These are phyloP conservation scores for Rhinoraja longicauda DNA, from an alignment of 2,797 vertebrate species.

Conservation along the genomic window DNA sequence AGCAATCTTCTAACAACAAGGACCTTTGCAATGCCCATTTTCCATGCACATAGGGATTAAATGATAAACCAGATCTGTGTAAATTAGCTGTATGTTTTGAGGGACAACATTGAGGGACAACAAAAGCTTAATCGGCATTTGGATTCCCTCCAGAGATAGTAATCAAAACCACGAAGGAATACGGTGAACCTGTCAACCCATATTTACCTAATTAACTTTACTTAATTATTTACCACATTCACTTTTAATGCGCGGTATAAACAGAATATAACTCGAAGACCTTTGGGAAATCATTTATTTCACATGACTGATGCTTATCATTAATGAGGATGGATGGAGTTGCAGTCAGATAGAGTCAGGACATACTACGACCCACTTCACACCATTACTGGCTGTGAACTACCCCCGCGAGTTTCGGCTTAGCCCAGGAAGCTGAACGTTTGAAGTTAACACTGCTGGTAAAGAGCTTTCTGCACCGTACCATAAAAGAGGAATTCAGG, in stretches of 20 bases:
- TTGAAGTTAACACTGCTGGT: background rate
- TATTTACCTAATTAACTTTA: constrained; percentile 37
- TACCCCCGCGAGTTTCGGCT: background rate
- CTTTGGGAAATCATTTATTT: constrained; percentile 31
- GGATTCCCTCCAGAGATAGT: constrained; percentile 3
- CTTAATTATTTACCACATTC: constrained; percentile 32
- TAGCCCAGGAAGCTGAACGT: background rate
- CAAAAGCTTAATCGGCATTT: constrained; percentile 22
- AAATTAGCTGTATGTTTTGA: background rate
- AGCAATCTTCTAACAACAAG: background rate
- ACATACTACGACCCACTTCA: background rate
- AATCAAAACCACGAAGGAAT: constrained; percentile 32
- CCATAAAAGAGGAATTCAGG: background rate
- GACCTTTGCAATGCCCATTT: background rate
- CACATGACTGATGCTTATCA: constrained; percentile 20
- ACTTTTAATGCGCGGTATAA: constrained; percentile 33
- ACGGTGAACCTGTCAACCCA: constrained; percentile 23
- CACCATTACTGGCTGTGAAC: background rate
- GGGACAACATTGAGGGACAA: constrained; percentile 8
- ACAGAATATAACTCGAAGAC: constrained; percentile 36
- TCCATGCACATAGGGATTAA: constrained; percentile 4
- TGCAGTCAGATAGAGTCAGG: background rate
- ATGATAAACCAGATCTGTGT: background rate
- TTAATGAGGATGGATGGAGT: background rate
- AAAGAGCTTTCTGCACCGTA: background rate